These are phyloP conservation scores for Serilophus lunatus DNA, from an alignment of 2,113 vertebrate species.

Conservation along the genomic window DNA sequence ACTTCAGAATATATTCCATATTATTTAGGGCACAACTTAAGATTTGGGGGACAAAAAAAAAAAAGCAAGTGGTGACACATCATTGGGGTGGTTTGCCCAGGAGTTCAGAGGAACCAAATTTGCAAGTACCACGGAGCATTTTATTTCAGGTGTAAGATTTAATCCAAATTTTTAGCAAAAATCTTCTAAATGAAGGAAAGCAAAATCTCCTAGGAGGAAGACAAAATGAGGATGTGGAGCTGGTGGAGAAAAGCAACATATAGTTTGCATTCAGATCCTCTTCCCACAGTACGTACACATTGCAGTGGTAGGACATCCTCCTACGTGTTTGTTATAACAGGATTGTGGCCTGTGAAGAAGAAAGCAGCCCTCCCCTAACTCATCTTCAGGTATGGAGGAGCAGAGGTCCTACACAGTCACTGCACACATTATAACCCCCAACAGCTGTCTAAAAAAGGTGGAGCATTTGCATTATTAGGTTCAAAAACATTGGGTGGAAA, in stretches of 20 bases:
- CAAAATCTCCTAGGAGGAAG: not conserved
- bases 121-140: not conserved
- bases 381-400: not conserved
- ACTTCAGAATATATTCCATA: not conserved
- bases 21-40: not conserved
- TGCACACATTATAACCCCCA: not conserved
- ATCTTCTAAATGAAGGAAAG: not conserved
- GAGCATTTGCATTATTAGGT: not conserved
- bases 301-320: not conserved
- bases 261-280: not conserved
- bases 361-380: not conserved
- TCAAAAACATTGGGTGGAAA: not conserved
- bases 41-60: not conserved
- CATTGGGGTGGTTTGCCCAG: not conserved
- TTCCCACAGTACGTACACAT: not conserved
- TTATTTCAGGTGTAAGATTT: not conserved
- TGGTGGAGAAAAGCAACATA: not conserved
- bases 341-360: not conserved
- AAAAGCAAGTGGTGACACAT: not conserved
- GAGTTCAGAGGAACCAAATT: not conserved
- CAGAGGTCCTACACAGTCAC: not conserved
- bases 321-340: not conserved
- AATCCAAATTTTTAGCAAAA: not conserved
- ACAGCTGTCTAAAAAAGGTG: not conserved
- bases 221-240: not conserved